Evolutionary conservation across 2,113 vertebrate species (phyloP).

Genomic region (Verasper variegatus): DNA sequence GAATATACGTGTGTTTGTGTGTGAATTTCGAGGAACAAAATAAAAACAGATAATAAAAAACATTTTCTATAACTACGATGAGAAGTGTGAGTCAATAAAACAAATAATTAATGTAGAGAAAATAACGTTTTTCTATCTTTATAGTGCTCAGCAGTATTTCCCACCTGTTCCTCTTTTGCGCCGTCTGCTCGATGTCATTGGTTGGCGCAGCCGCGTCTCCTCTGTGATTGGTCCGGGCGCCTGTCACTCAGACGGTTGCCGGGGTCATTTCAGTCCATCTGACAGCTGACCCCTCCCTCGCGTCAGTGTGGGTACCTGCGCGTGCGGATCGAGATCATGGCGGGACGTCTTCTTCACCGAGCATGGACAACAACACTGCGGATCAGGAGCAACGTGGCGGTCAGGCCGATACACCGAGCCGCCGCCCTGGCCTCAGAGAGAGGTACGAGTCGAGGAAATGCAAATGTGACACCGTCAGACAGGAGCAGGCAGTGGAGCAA

Average conservation of each 20-base stretch:
- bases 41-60: too few relatives aligned
- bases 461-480: not conserved
- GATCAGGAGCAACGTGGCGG: slow-evolving; percentile 18
- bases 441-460: slow-evolving; percentile 28
- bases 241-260: slow-evolving; percentile 31
- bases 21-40: too few relatives aligned
- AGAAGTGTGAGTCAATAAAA: too few relatives aligned
- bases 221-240: slow-evolving; percentile 49
- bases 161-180: not conserved
- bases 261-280: slow-evolving; percentile 44
- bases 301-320: slow-evolving; percentile 8
- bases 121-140: too few relatives aligned
- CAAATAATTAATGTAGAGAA: too few relatives aligned
- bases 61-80: too few relatives aligned
- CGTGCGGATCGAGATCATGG: slow-evolving; percentile 58
- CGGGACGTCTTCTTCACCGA: slow-evolving; percentile 71
- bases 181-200: slow-evolving; percentile 23
- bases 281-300: not conserved
- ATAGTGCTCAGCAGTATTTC: not conserved
- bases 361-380: slow-evolving; percentile 34
- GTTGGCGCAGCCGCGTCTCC: not conserved
- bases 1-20: too few relatives aligned
- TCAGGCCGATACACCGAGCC: slow-evolving; percentile 35
- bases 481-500: not conserved
- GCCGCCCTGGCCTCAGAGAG: slow-evolving; percentile 35